Conservation (phyloP, 2,888 invertebrate species). For the Epinotia nisella region DNA sequence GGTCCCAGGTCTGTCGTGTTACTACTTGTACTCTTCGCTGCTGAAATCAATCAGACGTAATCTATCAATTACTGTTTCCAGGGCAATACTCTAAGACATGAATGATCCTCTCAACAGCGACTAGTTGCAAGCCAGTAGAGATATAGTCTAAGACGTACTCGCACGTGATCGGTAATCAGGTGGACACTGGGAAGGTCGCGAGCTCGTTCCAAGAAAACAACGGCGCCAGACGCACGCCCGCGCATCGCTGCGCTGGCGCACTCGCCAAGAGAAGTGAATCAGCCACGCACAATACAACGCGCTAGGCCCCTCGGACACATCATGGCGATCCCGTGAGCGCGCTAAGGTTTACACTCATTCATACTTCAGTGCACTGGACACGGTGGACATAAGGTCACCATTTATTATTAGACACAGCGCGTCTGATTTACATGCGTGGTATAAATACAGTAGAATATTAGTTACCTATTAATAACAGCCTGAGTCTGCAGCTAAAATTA, state of each 20-base stretch:
- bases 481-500: conserved; percentile 29
- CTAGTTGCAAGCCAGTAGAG: conserved; percentile 74
- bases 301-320: conserved; percentile 49
- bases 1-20: conserved; percentile 87
- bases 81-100: conserved; percentile 44
- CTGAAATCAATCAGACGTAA: conserved; percentile 78
- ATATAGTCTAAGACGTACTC: conserved; percentile 65
- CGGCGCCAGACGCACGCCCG: conserved; percentile 68
- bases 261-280: conserved; percentile 59
- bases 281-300: conserved; percentile 54
- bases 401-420: conserved; percentile 34
- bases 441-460: not conserved
- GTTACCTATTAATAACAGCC: conserved; percentile 22
- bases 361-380: conserved; percentile 29
- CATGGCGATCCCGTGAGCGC: conserved; percentile 22
- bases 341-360: conserved; percentile 40
- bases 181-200: conserved; percentile 72
- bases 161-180: conserved; percentile 69
- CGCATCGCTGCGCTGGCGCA: conserved; percentile 54
- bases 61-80: conserved; percentile 28
- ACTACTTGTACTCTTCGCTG: conserved; percentile 84
- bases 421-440: conserved; percentile 17
- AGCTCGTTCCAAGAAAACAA: conserved; percentile 72
- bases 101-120: conserved; percentile 79
- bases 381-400: conserved; percentile 29